These are phyloP conservation scores for Oeneis ivallda DNA, from an alignment of 2,888 invertebrate species.

Conservation along the genomic window DNA sequence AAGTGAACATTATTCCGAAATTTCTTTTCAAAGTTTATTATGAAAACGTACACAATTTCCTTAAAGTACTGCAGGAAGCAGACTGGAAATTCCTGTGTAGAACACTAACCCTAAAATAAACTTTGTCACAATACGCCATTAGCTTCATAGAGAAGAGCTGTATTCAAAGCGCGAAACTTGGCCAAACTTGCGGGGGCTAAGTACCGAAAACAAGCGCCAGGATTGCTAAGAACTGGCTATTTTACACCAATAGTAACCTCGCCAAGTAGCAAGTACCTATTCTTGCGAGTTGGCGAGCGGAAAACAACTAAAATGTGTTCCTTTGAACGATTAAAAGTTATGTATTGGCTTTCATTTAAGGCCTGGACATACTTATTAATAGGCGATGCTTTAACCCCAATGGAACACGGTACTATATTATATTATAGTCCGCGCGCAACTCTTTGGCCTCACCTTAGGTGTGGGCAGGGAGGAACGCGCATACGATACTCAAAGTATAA, in stretches of 20 bases:
- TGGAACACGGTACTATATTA: too few species aligned
- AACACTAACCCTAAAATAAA: constrained; percentile 32
- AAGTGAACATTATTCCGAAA: too few species aligned
- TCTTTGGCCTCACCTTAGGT: too few species aligned
- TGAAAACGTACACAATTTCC: not conserved
- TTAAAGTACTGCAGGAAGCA: not conserved
- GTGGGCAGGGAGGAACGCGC: too few species aligned
- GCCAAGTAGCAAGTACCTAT: constrained; percentile 6
- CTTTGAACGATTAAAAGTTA: not conserved
- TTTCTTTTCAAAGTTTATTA: too few species aligned
- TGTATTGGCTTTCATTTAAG: not conserved
- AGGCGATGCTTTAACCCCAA: too few species aligned
- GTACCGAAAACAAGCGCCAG: constrained; percentile 29
- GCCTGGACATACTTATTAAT: not conserved
- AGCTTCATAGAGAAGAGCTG: constrained; percentile 28
- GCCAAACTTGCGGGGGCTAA: constrained; percentile 30
- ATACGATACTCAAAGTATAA: too few species aligned
- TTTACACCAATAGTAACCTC: constrained; percentile 20
- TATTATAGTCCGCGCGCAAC: too few species aligned
- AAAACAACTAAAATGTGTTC: constrained; percentile 5
- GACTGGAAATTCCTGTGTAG: constrained; percentile 23
- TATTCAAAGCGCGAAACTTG: constrained; percentile 37
- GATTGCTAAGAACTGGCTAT: constrained; percentile 19
- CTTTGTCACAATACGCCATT: constrained; percentile 34
- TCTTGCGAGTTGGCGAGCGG: constrained; percentile 3